Evolutionary conservation across 2,797 vertebrate genomes (phyloP).

Genomic region (Rhabdophis nuchalis): DNA sequence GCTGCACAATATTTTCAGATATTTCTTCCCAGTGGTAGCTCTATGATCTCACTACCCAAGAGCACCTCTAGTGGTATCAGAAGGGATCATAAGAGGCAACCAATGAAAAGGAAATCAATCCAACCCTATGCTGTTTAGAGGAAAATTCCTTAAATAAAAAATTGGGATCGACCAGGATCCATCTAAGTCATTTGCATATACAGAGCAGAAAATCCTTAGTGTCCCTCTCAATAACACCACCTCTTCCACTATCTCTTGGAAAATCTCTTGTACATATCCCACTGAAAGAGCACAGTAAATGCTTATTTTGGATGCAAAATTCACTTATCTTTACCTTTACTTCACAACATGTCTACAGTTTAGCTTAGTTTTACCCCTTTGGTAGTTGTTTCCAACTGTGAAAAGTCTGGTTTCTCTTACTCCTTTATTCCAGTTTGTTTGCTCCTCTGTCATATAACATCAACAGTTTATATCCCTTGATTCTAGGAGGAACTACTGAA

Average conservation of each 20-base stretch:
- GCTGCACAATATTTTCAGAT: background rate
- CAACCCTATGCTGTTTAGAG: background rate
- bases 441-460: background rate
- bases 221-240: background rate
- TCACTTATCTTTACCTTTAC: background rate
- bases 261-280: background rate
- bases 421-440: background rate
- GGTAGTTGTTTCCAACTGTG: background rate
- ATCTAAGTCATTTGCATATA: background rate
- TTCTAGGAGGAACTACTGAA: background rate
- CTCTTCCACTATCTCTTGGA: background rate
- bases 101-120: background rate
- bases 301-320: background rate
- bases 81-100: background rate
- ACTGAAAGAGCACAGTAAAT: background rate
- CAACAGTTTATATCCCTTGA: background rate
- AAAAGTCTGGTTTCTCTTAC: background rate
- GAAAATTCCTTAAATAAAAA: background rate
- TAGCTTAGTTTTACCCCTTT: background rate
- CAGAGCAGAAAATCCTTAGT: background rate
- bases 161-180: background rate
- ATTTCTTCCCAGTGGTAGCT: background rate
- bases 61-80: background rate
- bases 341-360: background rate
- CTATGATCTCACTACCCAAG: background rate